These are phyloP conservation scores for Pandemis corylana DNA, from an alignment of 2,888 invertebrate species.

Conservation along the genomic window DNA sequence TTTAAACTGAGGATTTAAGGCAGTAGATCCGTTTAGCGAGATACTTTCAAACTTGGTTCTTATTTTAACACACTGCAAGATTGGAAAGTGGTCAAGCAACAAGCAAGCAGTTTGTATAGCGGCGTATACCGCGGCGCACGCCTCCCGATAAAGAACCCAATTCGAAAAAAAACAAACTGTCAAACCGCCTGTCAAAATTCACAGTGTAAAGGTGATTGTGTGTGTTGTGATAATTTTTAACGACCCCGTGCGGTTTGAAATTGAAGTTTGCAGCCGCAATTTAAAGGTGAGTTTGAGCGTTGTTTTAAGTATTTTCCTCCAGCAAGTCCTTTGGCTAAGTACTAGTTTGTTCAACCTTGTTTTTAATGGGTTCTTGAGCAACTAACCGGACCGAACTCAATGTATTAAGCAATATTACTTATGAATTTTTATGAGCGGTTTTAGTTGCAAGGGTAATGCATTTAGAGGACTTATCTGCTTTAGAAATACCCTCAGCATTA, in stretches of 20 bases:
- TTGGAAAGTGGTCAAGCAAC: conserved; percentile 70
- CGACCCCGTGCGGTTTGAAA: conserved; percentile 15
- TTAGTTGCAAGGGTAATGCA: conserved; percentile 2
- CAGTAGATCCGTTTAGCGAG: background rate
- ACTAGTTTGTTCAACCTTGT: conserved; percentile 29
- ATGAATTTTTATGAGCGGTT: conserved; percentile 5
- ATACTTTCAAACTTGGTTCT: conserved; percentile 48
- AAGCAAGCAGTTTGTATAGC: conserved; percentile 58
- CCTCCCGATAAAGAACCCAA: conserved; percentile 43
- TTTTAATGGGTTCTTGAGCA: conserved; percentile 29
- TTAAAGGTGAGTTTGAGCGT: background rate
- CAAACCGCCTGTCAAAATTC: conserved; percentile 59
- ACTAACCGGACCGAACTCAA: conserved; percentile 11
- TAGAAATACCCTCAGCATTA: background rate
- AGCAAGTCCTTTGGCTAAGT: background rate
- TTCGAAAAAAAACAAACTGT: conserved; percentile 54
- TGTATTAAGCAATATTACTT: conserved; percentile 18
- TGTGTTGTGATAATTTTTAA: conserved; percentile 37
- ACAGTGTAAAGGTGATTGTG: conserved; percentile 47
- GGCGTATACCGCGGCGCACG: conserved; percentile 55
- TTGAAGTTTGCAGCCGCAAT: background rate
- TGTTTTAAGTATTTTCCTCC: conserved; percentile 22
- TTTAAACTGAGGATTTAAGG: conserved; percentile 4
- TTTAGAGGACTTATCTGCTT: background rate
- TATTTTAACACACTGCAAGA: conserved; percentile 56